A percentile compares a stretch with the other conserved stretches of the same genome.
phyloP scores from a whole-genome alignment of 2,888 invertebrate genomes.

The Acanthosepion esculentum region DNA sequence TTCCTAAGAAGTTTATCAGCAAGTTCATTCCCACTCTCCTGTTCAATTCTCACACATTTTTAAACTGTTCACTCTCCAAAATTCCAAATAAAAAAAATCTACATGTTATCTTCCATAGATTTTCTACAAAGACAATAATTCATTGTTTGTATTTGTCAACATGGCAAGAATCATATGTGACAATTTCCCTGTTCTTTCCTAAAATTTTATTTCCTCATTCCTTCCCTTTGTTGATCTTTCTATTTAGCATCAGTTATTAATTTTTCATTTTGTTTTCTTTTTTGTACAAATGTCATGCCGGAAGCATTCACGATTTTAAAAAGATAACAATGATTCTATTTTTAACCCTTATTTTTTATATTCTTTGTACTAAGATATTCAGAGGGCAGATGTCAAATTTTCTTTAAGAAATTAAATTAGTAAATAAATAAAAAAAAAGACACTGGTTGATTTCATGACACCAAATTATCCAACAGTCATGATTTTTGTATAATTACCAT shows the following conservation, averaged over 20 bases:
- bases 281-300: not conserved
- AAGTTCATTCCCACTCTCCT: no score
- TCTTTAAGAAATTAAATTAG: not conserved
- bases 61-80: no score
- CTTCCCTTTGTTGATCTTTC: no score
- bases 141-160: no score
- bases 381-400: not conserved
- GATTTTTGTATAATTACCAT: not conserved
- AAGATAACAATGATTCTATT: not conserved
- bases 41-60: no score
- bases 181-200: no score
- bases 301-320: slow-evolving; percentile 12
- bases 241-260: not conserved
- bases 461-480: not conserved
- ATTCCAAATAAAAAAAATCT: no score
- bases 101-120: no score
- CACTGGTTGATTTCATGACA: not conserved
- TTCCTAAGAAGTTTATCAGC: no score
- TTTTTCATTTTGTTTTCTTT: not conserved
- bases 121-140: no score
- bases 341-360: not conserved
- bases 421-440: not conserved
- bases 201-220: no score
- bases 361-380: not conserved
- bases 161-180: no score